These are phyloP conservation scores for Athripsodes cinereus DNA, from an alignment of 2,888 invertebrate species.

Conservation along the genomic window DNA sequence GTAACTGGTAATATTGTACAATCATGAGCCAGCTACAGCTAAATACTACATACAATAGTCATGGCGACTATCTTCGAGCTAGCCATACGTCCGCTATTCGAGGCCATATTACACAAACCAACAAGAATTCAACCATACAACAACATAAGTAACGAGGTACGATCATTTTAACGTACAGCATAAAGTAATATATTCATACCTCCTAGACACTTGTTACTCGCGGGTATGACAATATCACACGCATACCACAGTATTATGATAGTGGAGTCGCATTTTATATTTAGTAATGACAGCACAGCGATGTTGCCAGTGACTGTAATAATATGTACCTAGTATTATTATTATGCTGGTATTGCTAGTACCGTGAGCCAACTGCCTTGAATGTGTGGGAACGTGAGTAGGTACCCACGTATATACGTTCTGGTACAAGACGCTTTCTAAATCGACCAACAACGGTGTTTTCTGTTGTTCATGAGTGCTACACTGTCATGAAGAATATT, in stretches of 20 bases:
- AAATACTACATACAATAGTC: not conserved
- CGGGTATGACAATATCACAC: not conserved
- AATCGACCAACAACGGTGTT: constrained; percentile 15
- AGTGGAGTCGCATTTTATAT: constrained; percentile 16
- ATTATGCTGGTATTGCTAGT: not conserved
- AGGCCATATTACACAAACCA: not conserved
- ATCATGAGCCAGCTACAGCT: too few relatives aligned
- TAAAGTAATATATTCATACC: not conserved
- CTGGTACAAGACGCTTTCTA: constrained; percentile 17
- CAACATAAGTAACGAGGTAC: not conserved
- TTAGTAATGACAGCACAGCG: constrained; percentile 25
- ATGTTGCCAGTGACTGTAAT: constrained; percentile 15
- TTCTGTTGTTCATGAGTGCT: constrained; percentile 6
- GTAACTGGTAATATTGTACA: too few relatives aligned
- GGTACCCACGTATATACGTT: not conserved
- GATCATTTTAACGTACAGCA: not conserved
- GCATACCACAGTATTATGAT: not conserved
- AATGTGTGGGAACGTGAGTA: constrained; percentile 15
- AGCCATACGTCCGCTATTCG: not conserved
- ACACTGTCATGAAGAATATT: too few relatives aligned
- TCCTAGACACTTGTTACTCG: not conserved
- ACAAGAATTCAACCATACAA: not conserved
- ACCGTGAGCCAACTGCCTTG: constrained; percentile 11
- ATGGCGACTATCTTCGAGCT: not conserved
- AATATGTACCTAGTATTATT: not conserved